Conservation (phyloP, 1,140 invertebrate genomes). For the Liolophura sinensis region DNA sequence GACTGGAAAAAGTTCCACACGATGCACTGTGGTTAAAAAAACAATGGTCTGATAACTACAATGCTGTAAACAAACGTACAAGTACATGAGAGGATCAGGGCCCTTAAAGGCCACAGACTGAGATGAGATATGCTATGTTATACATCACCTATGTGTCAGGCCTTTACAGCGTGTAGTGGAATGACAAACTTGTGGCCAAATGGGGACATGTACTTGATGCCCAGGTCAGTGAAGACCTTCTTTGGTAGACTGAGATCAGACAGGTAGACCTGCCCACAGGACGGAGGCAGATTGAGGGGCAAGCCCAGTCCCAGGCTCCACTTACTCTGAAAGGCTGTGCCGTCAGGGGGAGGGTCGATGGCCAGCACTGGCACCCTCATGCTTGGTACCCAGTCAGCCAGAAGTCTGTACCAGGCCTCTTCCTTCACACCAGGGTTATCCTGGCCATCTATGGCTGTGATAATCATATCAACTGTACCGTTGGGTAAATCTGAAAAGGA, state of each 20-base stretch:
- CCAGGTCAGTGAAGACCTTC: conserved; percentile 74
- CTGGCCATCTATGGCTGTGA: conserved; percentile 68
- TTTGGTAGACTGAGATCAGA: conserved; percentile 84
- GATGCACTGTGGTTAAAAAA: too few species aligned
- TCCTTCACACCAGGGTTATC: conserved; percentile 35
- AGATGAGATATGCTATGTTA: too few species aligned
- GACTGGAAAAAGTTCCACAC: too few species aligned
- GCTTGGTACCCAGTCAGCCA: conserved; percentile 69
- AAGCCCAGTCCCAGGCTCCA: conserved; percentile 75
- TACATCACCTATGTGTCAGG: too few species aligned
- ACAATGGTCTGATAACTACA: too few species aligned
- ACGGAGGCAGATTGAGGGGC: conserved; percentile 70
- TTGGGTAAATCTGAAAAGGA: conserved; percentile 63
- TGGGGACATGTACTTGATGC: conserved; percentile 81
- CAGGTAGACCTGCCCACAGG: conserved; percentile 81
- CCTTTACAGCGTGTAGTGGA: conserved; percentile 68
- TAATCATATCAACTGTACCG: conserved; percentile 69
- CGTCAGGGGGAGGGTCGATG: conserved; percentile 75
- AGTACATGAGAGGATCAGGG: too few species aligned
- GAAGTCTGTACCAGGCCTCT: conserved; percentile 56
- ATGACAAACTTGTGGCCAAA: conserved; percentile 88
- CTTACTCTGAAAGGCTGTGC: conserved; percentile 69
- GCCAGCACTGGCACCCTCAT: conserved; percentile 79
- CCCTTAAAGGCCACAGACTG: too few species aligned
- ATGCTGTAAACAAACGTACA: too few species aligned